These are phyloP conservation scores for Spodoptera frugiperda DNA, from an alignment of 1,140 invertebrate genomes.

Conservation along the genomic window DNA sequence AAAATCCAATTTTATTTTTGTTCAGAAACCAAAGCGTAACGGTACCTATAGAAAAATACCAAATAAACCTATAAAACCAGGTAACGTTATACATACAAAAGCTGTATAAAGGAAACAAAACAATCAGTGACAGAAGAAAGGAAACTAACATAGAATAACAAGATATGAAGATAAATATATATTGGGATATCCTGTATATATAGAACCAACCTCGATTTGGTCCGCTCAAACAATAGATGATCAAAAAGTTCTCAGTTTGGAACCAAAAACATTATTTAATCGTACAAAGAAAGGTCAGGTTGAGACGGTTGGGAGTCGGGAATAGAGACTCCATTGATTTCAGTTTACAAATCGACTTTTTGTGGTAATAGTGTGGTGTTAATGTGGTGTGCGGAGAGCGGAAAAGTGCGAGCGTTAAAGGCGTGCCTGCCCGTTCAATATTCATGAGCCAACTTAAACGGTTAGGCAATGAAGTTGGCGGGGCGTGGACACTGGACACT, in stretches of 20 bases:
- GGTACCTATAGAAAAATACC: no score
- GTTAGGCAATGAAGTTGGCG: slow-evolving; percentile 48
- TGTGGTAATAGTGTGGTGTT: slow-evolving; percentile 62
- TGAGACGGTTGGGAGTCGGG: not conserved
- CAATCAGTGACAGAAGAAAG: not conserved
- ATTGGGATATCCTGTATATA: no score
- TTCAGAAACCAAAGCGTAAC: no score
- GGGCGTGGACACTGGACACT: not conserved
- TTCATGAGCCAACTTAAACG: slow-evolving; percentile 69
- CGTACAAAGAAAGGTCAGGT: slow-evolving; percentile 46
- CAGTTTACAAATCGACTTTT: slow-evolving; percentile 61
- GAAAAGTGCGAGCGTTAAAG: slow-evolving; percentile 47
- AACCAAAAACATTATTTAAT: slow-evolving; percentile 28
- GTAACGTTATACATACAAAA: no score
- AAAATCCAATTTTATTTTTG: no score
- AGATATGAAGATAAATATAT: no score
- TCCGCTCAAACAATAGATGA: not conserved
- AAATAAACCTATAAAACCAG: no score
- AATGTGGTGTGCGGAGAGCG: slow-evolving; percentile 55
- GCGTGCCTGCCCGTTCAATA: slow-evolving; percentile 63
- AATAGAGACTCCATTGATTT: slow-evolving; percentile 58
- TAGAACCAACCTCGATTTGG: not conserved
- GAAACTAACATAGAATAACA: not conserved
- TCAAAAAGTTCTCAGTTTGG: slow-evolving; percentile 2
- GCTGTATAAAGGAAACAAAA: not conserved